phyloP scores from a whole-genome alignment of 2,113 vertebrate species.

The Sterrhoptilus dennistouni region DNA sequence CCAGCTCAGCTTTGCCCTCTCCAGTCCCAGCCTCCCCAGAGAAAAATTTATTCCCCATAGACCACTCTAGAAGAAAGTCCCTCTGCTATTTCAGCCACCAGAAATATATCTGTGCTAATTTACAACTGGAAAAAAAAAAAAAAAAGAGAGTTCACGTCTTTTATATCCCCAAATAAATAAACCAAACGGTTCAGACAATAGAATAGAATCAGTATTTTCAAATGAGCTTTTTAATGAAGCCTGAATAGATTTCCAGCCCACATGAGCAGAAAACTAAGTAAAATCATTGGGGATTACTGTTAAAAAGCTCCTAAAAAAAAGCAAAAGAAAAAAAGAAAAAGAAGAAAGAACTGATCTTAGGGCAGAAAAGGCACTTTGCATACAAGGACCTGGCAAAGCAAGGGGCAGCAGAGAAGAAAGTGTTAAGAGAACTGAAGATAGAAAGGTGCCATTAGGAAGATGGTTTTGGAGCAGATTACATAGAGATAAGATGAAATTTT shows the following conservation, averaged over 20 bases:
- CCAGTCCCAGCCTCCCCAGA: background rate
- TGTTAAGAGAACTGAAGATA: background rate
- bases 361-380: background rate
- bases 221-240: constrained; percentile 7
- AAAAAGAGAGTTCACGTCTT: background rate
- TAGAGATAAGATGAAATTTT: background rate
- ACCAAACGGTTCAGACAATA: background rate
- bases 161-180: background rate
- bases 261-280: background rate
- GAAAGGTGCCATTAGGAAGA: background rate
- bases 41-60: background rate
- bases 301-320: background rate
- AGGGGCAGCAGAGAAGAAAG: background rate
- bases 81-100: background rate
- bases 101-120: background rate
- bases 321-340: background rate
- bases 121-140: background rate
- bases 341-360: background rate
- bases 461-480: background rate
- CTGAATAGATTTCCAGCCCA: background rate
- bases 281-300: background rate
- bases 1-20: background rate
- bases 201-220: background rate
- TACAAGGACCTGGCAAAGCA: background rate
- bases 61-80: background rate